Percentiles rank a stretch among this genome's conserved stretches.
phyloP scores from a whole-genome alignment of 2,888 invertebrate species.

The Andricus quercusramuli region DNA sequence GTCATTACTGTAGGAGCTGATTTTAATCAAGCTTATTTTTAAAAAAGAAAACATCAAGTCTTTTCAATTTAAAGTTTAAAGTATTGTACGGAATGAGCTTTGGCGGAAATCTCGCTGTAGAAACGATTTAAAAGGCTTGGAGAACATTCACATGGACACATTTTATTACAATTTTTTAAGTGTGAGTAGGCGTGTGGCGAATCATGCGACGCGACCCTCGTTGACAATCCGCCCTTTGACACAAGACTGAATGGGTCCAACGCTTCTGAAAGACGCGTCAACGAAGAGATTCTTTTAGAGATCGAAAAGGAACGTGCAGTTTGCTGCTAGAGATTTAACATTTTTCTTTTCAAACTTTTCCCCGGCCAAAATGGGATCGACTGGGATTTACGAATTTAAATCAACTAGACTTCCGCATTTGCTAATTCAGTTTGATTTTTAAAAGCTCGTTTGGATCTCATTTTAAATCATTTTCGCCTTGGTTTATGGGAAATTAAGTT shows the following conservation, averaged over 20 bases:
- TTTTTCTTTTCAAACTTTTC: not conserved
- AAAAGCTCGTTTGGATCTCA: too few species aligned
- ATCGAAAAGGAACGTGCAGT: not conserved
- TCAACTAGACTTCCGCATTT: not conserved
- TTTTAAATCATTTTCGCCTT: too few species aligned
- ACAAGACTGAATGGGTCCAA: constrained; percentile 43
- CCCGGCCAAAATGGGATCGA: not conserved
- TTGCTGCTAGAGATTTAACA: not conserved
- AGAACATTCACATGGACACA: constrained; percentile 18
- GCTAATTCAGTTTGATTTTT: not conserved
- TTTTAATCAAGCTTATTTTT: not conserved
- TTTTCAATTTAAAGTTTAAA: not conserved
- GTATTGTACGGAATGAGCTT: not conserved
- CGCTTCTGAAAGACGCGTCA: constrained; percentile 43
- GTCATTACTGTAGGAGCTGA: not conserved
- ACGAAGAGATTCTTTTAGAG: constrained; percentile 28
- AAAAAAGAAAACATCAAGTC: not conserved
- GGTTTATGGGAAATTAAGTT: too few species aligned
- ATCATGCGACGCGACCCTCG: constrained; percentile 51
- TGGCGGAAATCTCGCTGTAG: not conserved
- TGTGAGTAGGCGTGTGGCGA: constrained; percentile 52
- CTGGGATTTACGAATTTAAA: not conserved
- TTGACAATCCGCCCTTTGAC: constrained; percentile 43
- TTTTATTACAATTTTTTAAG: constrained; percentile 39
- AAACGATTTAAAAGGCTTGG: not conserved